Conservation (phyloP, 2,797 vertebrate genomes). For the Ctenopoma kingsleyae region DNA sequence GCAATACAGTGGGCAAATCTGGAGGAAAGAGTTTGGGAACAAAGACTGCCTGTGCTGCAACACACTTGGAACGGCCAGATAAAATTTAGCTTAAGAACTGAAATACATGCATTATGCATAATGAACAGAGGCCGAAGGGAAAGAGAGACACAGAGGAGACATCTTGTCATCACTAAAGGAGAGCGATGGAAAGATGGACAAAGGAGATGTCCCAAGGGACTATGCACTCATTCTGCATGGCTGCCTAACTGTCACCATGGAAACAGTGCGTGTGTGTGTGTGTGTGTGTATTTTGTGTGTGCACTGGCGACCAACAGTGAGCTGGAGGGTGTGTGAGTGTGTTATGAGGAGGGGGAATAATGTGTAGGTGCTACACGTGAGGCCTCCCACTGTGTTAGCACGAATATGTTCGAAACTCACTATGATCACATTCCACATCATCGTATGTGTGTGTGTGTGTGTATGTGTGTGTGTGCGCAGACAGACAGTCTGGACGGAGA, state of each 20-base stretch:
- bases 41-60: conserved; percentile 67
- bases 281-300: conserved; percentile 40
- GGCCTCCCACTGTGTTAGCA: conserved; percentile 67
- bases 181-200: conserved; percentile 83
- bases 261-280: conserved; percentile 72
- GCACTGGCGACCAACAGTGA: conserved; percentile 51
- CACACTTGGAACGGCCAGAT: conserved; percentile 44
- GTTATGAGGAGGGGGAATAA: conserved; percentile 58
- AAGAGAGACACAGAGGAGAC: conserved; percentile 74
- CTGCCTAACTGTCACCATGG: conserved; percentile 81
- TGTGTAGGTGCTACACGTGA: conserved; percentile 61
- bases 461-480: conserved; percentile 18
- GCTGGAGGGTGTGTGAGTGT: conserved; percentile 63
- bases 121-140: conserved; percentile 65
- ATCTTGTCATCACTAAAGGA: conserved; percentile 82
- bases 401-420: conserved; percentile 65
- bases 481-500: conserved; percentile 49
- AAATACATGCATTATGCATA: conserved; percentile 74
- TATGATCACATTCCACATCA: conserved; percentile 65
- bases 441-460: conserved; percentile 12
- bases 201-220: conserved; percentile 83
- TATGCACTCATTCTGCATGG: conserved; percentile 81
- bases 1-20: conserved; percentile 59
- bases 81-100: conserved; percentile 68
- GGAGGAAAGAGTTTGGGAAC: conserved; percentile 65